Evolutionary conservation across 1,140 invertebrate species (phyloP), one percentile per base, ranked within the genome.

Genomic region (Paracyclopina nana): DNA sequence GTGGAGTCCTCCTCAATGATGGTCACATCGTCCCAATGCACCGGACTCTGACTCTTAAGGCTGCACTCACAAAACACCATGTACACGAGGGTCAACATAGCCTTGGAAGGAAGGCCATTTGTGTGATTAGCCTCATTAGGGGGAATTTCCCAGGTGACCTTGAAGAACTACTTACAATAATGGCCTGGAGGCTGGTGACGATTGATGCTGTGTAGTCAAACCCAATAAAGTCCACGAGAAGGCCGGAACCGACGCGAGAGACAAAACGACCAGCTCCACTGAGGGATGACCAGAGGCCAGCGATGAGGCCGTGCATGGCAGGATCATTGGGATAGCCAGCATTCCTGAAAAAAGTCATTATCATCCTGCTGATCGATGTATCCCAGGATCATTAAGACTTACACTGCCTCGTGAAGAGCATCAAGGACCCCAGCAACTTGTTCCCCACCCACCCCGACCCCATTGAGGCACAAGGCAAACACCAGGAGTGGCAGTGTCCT

Each of bases 381-480:
- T 25, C 29, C 49, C 20, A 40, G n/a, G 18, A 22, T 28, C 27
- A 2, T 3, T 4, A 5, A n/a, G 16, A 61, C 60, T 58, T 42
- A 61, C 60, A 55, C 55, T 14, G 55, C 55, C 44, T 61, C 59
- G 27, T 57, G 44, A 52, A 62, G 54, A 29, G 60, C 60, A 42
- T 61, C 59, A 31, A 62, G 54, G 11, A 62, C 59, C 8, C 60
- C 60, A n/a, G 58, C 54, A n/a, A 62, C 56, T 55, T 62, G 60
- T 46, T 60, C 57, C 1, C 60, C 60, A 11, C 55, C 56, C 31
- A 61, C 56, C 4, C 59, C 57, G 20, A 60, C 49, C 4, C 60
- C 60, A 24, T 43, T 59, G 18, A 60, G 34, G 26, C 38, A 25
- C n/a, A 60, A 46, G 11, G 57, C 46, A 6, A 57, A 9, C 6